Base-by-base conservation (phyloP, 2,888 invertebrate species). In the Parthenolecanium corni region DNA sequence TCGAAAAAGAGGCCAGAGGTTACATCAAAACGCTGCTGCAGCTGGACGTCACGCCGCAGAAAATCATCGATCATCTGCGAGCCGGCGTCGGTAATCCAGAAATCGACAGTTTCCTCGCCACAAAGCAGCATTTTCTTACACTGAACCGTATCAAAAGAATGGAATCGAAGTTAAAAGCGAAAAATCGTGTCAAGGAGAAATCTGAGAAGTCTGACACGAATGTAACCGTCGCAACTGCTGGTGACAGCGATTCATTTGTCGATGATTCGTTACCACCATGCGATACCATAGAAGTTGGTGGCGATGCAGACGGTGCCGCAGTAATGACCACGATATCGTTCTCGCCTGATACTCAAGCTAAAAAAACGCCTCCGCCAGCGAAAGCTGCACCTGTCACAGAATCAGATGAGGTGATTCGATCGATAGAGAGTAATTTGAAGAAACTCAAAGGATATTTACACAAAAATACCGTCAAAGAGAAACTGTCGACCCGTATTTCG, bases 121-220 rank as follows among this genome's bases (percentile, higher is more conserved):
- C 58, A 3, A 58, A 58, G 38, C 58, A 58, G 18, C 58, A 58
- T 49, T 58, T 58, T 36, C 11, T 58, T 3, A 58, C 58, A 3
- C 49, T 58, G 51, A 58, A 58, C 23, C 58, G 58, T 18, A 58
- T 58, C 4, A 58, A 58, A 58, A 47, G 58, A 11, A 58, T 58
- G 58, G 58, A 58, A 49, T 58, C 58, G n/a, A 58, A 58, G 38
- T 21, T 58, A n/a, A 58, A 49, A 23, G 47, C 58, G 2, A 58
- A 36, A 38, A 51, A 38, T 38, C 58, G 58, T 18, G 58, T 49
- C 21, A 47, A 38, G n/a, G 49, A 52, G 31, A 5, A n/a, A 25
- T 16, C 46, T 25, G 36, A 36, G n/a, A 21, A n/a, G 9, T 4
- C 31, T 31, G 31, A 31, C 4, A 6, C 31, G 5, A 31, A 9